Conservation (phyloP, 2,797 vertebrate genomes). For the Microctenopoma lineatum region DNA sequence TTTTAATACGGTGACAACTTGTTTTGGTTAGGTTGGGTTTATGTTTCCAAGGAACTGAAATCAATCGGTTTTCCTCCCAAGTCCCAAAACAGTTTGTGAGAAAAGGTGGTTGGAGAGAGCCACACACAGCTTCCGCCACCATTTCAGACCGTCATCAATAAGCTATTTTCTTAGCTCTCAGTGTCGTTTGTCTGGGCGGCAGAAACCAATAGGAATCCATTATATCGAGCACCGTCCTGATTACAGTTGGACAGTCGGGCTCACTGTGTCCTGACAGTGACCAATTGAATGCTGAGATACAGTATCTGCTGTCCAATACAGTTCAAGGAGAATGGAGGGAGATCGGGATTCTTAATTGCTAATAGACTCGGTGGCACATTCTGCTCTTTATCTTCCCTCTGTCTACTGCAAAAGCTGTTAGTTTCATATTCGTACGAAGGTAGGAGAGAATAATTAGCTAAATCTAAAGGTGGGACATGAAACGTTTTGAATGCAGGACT, state of each 20-base stretch:
- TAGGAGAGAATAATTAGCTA: background rate
- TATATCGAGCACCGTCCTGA: conserved; percentile 61
- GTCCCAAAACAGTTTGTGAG: background rate
- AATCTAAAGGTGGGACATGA: background rate
- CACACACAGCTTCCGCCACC: conserved; percentile 1
- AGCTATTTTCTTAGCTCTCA: conserved; percentile 61
- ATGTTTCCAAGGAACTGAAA: background rate
- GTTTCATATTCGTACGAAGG: background rate
- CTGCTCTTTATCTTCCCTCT: conserved; percentile 10
- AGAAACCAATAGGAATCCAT: conserved; percentile 71
- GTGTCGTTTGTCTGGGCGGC: conserved; percentile 56
- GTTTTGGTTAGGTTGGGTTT: background rate
- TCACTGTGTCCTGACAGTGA: conserved; percentile 62
- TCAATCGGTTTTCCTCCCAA: conserved; percentile 16
- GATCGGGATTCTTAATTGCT: conserved; percentile 49
- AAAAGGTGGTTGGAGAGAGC: background rate
- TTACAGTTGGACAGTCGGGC: conserved; percentile 55
- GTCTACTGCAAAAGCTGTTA: background rate
- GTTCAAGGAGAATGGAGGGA: conserved; percentile 61
- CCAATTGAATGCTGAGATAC: conserved; percentile 65
- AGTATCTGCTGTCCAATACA: conserved; percentile 61
- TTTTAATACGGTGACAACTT: background rate
- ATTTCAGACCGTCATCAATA: conserved; percentile 62
- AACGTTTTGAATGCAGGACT: no score
- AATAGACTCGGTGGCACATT: conserved; percentile 42